Evolutionary conservation across 2,113 vertebrate genomes (phyloP).

Genomic region (Pelusios castaneus): DNA sequence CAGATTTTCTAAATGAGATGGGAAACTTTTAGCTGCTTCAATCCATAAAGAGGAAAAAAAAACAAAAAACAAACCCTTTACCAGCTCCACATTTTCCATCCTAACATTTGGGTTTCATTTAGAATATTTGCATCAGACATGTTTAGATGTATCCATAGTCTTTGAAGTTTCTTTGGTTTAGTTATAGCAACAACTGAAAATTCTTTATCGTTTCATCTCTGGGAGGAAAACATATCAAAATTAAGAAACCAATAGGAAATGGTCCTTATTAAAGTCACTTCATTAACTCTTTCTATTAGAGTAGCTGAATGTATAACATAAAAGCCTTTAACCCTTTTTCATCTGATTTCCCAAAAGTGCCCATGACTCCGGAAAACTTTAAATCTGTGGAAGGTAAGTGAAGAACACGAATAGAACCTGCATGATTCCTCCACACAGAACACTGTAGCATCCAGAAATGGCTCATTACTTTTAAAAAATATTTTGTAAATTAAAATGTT

Average conservation of each 20-base stretch:
- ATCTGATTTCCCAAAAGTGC: background rate
- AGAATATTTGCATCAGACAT: conserved; percentile 38
- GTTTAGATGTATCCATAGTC: background rate
- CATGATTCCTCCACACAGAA: background rate
- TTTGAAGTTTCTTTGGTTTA: background rate
- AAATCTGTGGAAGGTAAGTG: background rate
- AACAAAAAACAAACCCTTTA: too few relatives aligned
- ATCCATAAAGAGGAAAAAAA: conserved; percentile 30
- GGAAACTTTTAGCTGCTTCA: background rate
- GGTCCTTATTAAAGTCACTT: background rate
- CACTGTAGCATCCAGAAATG: background rate
- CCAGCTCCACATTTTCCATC: background rate
- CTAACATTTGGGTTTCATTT: conserved; percentile 17
- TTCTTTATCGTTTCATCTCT: conserved; percentile 53
- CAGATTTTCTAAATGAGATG: background rate
- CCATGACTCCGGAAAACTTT: background rate
- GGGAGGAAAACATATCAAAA: background rate
- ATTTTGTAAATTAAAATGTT: conserved; percentile 17
- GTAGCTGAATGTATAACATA: background rate
- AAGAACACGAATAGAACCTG: background rate
- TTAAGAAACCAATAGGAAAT: background rate
- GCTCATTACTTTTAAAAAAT: conserved; percentile 1
- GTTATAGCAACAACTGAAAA: conserved; percentile 37
- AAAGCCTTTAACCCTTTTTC: background rate
- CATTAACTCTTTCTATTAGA: background rate